Percentiles rank a stretch among this genome's conserved stretches.
Conservation (phyloP, 1,140 invertebrate species). For the Euura saliciscinereae region DNA sequence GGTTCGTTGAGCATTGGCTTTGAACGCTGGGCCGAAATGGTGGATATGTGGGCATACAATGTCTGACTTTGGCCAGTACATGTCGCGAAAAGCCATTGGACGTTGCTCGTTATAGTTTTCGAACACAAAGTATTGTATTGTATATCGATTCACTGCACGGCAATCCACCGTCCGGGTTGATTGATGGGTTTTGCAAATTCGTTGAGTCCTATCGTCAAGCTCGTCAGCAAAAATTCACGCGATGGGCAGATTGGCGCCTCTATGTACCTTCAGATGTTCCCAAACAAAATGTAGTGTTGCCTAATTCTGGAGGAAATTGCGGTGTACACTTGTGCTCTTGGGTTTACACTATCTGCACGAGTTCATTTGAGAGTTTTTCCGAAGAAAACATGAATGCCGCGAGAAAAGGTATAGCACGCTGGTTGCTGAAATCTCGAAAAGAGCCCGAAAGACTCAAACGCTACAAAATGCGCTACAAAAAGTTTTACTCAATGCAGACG, state of each 20-base stretch:
- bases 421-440: no score
- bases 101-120: slow-evolving; percentile 10
- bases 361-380: no score
- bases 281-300: neutral
- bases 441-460: no score
- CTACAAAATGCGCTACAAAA: no score
- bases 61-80: slow-evolving; percentile 16
- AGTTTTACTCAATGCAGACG: no score
- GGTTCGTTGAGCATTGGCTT: slow-evolving; percentile 4
- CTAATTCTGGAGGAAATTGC: slow-evolving; percentile 12
- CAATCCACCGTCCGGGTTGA: slow-evolving; percentile 2
- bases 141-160: slow-evolving; percentile 16
- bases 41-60: neutral
- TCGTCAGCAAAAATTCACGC: slow-evolving; percentile 6
- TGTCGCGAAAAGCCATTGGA: slow-evolving; percentile 8
- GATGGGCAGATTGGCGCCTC: slow-evolving; percentile 9
- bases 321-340: slow-evolving; percentile 14
- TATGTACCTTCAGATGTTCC: slow-evolving; percentile 11
- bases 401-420: no score
- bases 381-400: no score
- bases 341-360: slow-evolving; percentile 6
- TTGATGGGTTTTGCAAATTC: slow-evolving; percentile 12
- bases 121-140: slow-evolving; percentile 8
- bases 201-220: neutral
- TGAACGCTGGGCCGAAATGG: neutral